phyloP scores from a whole-genome alignment of 2,888 invertebrate species.

The Lamellibrachia columna region DNA sequence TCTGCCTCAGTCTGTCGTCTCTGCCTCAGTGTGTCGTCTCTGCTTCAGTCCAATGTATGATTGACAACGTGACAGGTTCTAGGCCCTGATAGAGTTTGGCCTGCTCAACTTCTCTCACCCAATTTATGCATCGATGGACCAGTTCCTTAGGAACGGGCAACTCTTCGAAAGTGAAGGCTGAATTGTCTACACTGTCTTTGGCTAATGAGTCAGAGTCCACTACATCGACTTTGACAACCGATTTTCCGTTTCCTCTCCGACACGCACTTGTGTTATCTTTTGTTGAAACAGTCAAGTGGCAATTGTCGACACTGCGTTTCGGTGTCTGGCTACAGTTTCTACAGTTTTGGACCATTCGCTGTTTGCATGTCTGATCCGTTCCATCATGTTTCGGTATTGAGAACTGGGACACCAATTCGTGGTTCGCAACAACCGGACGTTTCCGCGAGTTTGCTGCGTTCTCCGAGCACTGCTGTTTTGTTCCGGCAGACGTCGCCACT shows the following conservation, averaged over 20 bases:
- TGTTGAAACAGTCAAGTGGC: neutral
- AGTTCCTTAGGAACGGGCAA: neutral
- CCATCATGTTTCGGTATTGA: neutral
- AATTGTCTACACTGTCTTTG: too few species aligned
- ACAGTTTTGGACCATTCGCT: neutral
- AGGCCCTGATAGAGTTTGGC: neutral
- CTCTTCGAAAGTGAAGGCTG: too few species aligned
- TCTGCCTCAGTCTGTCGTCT: neutral
- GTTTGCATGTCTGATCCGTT: neutral
- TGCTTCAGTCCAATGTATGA: neutral
- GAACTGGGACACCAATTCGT: neutral
- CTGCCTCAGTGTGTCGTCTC: neutral
- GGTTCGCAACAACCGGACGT: neutral
- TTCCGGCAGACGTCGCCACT: neutral
- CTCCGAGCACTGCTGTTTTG: neutral
- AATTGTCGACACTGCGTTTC: neutral
- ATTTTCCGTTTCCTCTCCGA: too few species aligned
- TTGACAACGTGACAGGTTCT: neutral
- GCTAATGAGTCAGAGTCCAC: too few species aligned
- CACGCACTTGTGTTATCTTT: too few species aligned
- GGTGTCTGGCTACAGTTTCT: neutral
- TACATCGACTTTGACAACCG: too few species aligned
- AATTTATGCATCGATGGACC: neutral
- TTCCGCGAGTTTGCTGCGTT: neutral
- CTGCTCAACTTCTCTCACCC: neutral